Evolutionary conservation across 2,888 invertebrate genomes (phyloP).

Genomic region (Corbicula japonica): DNA sequence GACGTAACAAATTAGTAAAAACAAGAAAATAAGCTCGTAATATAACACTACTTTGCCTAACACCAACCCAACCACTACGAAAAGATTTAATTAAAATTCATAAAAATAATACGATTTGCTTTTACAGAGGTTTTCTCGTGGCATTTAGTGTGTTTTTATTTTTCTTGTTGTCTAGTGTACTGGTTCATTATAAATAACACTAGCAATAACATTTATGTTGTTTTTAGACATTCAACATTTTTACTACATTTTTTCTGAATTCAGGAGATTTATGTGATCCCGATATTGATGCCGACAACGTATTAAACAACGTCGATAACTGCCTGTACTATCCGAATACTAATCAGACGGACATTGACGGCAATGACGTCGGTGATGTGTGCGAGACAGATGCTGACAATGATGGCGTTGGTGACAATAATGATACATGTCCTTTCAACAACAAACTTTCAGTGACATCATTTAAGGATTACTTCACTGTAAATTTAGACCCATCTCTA

Average conservation of each 20-base stretch:
- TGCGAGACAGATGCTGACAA: conserved; percentile 81
- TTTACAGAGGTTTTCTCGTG: too few relatives aligned
- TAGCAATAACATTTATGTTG: too few relatives aligned
- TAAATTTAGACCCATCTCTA: conserved; percentile 62
- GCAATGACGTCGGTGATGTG: conserved; percentile 67
- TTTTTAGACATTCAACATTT: too few relatives aligned
- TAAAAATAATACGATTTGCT: too few relatives aligned
- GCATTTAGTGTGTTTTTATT: too few relatives aligned
- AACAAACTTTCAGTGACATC: conserved; percentile 39
- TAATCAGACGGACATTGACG: conserved; percentile 85
- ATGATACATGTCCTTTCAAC: conserved; percentile 92
- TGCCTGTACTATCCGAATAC: conserved; percentile 94
- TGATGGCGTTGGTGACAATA: conserved; percentile 80
- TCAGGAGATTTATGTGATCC: conserved; percentile 87
- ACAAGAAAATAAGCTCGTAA: too few relatives aligned
- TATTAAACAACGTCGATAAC: conserved; percentile 95
- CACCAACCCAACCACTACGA: too few relatives aligned
- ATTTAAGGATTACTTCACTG: conserved; percentile 60
- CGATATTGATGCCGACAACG: conserved; percentile 90
- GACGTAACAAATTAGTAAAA: too few relatives aligned
- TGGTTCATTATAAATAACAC: too few relatives aligned
- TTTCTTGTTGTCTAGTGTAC: too few relatives aligned
- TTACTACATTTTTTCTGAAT: conserved; percentile 13
- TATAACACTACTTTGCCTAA: too few relatives aligned
- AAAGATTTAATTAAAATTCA: too few relatives aligned